Conservation (phyloP, 2,113 vertebrate genomes). For the Cyanoramphus novaezelandiae region DNA sequence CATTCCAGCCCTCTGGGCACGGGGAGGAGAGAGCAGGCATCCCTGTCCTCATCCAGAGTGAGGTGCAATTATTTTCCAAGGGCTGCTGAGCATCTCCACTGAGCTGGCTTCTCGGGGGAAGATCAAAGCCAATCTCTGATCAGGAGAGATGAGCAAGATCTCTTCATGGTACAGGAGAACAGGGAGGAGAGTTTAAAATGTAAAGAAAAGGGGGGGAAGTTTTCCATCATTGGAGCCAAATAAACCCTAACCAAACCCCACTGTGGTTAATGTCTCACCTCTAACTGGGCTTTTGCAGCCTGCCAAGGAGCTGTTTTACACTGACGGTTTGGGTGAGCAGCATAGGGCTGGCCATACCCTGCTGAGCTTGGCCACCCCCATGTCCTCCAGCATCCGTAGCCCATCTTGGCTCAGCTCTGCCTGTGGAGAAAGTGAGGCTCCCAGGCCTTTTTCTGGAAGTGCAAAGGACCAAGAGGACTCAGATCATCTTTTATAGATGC, state of each 20-base stretch:
- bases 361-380: neutral
- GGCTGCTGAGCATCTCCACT: neutral
- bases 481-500: constrained; percentile 42
- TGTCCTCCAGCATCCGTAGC: neutral
- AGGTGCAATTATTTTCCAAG: neutral
- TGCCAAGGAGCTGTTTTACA: neutral
- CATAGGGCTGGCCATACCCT: fast-evolving
- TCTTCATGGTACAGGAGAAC: neutral
- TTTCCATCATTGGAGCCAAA: neutral
- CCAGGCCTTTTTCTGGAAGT: neutral
- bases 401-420: neutral
- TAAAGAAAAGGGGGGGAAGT: neutral
- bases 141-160: neutral
- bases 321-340: neutral
- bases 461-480: neutral
- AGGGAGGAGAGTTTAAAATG: neutral
- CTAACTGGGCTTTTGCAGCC: fast-evolving
- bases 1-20: neutral
- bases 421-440: fast-evolving
- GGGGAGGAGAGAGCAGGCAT: neutral
- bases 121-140: constrained; percentile 35
- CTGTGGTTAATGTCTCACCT: neutral
- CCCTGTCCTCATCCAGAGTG: neutral
- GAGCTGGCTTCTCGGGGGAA: neutral
- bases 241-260: neutral